Evolutionary conservation across 2,888 invertebrate species (phyloP), one percentile per base, ranked within the genome.

Genomic region (Merodon equestris): DNA sequence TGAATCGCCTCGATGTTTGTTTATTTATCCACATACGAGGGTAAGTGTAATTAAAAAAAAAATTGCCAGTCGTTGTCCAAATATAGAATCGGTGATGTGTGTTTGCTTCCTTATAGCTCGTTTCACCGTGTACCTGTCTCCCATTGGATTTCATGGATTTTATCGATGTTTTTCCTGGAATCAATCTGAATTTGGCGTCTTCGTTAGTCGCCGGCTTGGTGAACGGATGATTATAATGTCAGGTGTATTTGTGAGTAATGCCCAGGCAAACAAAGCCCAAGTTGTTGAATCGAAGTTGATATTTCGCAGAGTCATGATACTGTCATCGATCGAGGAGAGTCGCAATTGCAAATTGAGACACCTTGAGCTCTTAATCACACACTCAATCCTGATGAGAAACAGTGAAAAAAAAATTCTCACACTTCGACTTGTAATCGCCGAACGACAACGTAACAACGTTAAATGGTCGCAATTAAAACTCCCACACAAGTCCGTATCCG

Each of bases 381-480:
- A n/a, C 60, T 9, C 48, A 58, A 47, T 47, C 36, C 14, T 10
- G 2, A 18, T 42, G 45, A 15, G 63, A 70, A 70, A 64, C 57
- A 53, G 48, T 58, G 14, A 17, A 19, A 4, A 27, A n/a, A 27
- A 27, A 27, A 27, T 72, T 72, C 72, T 61, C 72, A 76, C 72
- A 67, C 57, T 61, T 66, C 19, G 56, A 17, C 5, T 19, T 27
- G 7, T 27, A 27, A 4, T 27, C 27, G 7, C 3, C 27, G n/a
- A n/a, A n/a, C n/a, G n/a, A n/a, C n/a, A n/a, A n/a, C n/a, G n/a
- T n/a, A n/a, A n/a, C n/a, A n/a, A 56, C 36, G 60, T 61, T 72
- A 61, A 61, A 67, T 68, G 73, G 36, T 68, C 63, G 73, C 77
- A 72, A 77, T 73, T 77, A 73, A 77, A 63, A 63, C 77, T 44